Evolutionary conservation across 2,888 invertebrate genomes (phyloP).

Genomic region (Aplocera efformata): DNA sequence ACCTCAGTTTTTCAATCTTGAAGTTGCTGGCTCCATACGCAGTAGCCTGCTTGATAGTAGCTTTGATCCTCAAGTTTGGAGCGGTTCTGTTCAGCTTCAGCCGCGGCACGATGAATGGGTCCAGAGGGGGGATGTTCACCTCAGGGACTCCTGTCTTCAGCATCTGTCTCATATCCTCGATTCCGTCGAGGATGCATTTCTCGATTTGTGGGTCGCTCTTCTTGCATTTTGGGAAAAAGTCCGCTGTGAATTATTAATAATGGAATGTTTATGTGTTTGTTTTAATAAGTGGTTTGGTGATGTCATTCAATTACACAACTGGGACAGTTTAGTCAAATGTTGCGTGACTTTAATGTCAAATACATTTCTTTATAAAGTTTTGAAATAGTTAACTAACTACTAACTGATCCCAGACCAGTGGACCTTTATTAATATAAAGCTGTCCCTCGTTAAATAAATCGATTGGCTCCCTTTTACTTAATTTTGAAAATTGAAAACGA

Average conservation of each 20-base stretch:
- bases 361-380: too few relatives aligned
- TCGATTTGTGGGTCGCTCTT: constrained; percentile 41
- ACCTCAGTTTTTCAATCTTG: constrained; percentile 83
- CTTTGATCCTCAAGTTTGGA: constrained; percentile 85
- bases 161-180: constrained; percentile 71
- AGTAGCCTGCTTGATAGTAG: constrained; percentile 83
- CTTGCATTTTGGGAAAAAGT: constrained; percentile 40
- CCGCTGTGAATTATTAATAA: constrained; percentile 37
- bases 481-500: too few relatives aligned
- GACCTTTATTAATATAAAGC: too few relatives aligned
- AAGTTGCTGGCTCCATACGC: constrained; percentile 83
- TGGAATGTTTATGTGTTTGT: not conserved
- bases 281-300: not conserved
- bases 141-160: constrained; percentile 40
- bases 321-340: too few relatives aligned
- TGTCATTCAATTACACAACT: not conserved
- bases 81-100: constrained; percentile 85
- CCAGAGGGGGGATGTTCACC: constrained; percentile 51
- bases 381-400: too few relatives aligned
- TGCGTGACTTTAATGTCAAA: too few relatives aligned
- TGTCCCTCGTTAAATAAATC: too few relatives aligned
- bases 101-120: constrained; percentile 85
- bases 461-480: too few relatives aligned
- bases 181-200: constrained; percentile 51
- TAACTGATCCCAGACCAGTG: too few relatives aligned